Evolutionary conservation across 2,888 invertebrate species (phyloP).

Genomic region (Lasioglossum vierecki): DNA sequence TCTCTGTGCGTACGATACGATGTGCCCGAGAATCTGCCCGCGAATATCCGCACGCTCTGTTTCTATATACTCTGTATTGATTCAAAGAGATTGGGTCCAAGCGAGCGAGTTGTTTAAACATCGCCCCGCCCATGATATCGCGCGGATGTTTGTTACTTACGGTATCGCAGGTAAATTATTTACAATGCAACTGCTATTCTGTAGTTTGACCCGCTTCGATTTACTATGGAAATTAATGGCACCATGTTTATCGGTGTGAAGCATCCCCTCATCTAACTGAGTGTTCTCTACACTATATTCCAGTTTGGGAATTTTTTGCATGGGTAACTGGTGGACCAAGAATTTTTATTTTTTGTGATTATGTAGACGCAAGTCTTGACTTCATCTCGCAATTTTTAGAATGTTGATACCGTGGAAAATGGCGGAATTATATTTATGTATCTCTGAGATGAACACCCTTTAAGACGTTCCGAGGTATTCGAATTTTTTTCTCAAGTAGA

Average conservation of each 20-base stretch:
- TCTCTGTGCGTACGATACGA: neutral
- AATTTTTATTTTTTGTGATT: neutral
- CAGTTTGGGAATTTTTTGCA: neutral
- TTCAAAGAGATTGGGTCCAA: constrained; percentile 3
- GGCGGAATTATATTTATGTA: neutral
- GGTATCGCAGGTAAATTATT: neutral
- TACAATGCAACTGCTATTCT: neutral
- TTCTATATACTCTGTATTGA: neutral
- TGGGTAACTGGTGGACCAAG: neutral
- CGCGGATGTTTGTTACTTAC: neutral
- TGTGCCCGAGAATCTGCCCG: neutral
- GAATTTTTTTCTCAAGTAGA: neutral
- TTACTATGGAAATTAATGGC: neutral
- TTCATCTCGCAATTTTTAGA: neutral
- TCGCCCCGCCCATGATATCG: neutral
- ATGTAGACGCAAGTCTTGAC: neutral
- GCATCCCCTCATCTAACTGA: neutral
- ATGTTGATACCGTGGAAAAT: neutral
- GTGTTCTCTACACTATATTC: neutral
- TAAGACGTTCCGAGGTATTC: neutral
- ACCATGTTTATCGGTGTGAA: neutral
- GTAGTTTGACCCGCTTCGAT: neutral
- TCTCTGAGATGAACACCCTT: neutral
- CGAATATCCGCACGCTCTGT: neutral
- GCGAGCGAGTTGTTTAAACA: neutral